Evolutionary conservation across 2,113 vertebrate species (phyloP), one percentile per base, ranked within the genome.

Genomic region (Mionectes macconnelli): DNA sequence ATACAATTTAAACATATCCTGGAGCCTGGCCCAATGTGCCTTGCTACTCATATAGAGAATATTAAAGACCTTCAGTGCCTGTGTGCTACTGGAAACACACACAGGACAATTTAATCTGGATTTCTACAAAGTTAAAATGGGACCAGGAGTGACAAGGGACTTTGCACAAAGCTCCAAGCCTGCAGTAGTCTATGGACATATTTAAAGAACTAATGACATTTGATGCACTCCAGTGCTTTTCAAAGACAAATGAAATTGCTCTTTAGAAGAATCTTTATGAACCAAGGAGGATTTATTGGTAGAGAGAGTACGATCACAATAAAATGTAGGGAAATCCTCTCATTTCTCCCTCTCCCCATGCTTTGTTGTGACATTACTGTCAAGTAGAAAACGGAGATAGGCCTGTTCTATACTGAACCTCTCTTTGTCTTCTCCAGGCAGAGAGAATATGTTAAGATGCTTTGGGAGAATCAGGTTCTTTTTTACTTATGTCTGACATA

Each of bases 171-270:
- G 53, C 84, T 91, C 40, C 57, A 89, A 49, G 45, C 44, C 56
- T 62, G 40, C 24, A 39, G 47, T 63, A 87, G 21, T 68, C 91
- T 60, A 8, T 59, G 63, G 49, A 49, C n/a, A 63, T 60, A 76
- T 69, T 85, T 93, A 68, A 92, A 96, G 62, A 93, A 72, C 42
- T 91, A 82, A 94, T 89, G 78, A 66, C 45, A 83, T 85, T 90
- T 85, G 63, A 91, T 80, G 59, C 78, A 95, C 70, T 89, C 78
- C n/a, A 77, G 45, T 88, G 75, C 50, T 77, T 89, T 93, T 79
- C 81, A 95, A 94, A 93, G 67, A 57, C 56, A 94, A 95, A 93
- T 85, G 50, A 83, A 97, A 85, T 83, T 85, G 74, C 63, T 88
- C 55, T 95, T 87, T 69, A 85, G 62, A 87, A 91, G 50, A 85